A percentile compares a stretch with the other conserved stretches of the same genome.
phyloP scores from a whole-genome alignment of 37 sponge, comb jelly and placozoan species.

The Ephydatia muelleri region DNA sequence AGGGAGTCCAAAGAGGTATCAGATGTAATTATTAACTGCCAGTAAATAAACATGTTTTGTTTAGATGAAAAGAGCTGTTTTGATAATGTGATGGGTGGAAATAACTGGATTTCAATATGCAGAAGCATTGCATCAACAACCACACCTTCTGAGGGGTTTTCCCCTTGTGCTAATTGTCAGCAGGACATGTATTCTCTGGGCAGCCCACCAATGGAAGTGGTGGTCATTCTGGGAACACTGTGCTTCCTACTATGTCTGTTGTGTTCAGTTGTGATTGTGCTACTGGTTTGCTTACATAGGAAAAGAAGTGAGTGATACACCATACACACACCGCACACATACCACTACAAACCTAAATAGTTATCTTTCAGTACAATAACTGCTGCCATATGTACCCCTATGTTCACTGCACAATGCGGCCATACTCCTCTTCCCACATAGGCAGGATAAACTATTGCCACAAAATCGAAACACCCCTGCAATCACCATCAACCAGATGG shows the following conservation, averaged over 20 bases:
- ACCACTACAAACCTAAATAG: background rate
- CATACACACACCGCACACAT: too few relatives aligned
- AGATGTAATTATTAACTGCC: background rate
- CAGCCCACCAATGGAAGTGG: background rate
- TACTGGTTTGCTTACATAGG: background rate
- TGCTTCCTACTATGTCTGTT: background rate
- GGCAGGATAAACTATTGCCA: background rate
- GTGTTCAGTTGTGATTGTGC: background rate
- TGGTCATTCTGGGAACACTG: background rate
- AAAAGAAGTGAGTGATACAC: background rate
- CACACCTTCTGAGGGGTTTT: background rate
- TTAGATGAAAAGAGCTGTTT: background rate
- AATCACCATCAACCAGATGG: background rate
- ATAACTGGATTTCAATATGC: background rate
- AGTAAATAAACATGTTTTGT: background rate
- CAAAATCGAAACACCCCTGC: background rate
- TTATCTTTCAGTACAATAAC: background rate
- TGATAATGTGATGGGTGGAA: too few relatives aligned
- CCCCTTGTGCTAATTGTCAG: background rate
- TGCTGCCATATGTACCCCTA: too few relatives aligned
- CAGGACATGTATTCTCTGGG: background rate
- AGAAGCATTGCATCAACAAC: background rate
- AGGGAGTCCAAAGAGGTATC: background rate
- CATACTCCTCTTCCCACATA: background rate
- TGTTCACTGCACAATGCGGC: too few relatives aligned